Conservation (phyloP, 2,113 vertebrate species). For the Girardinichthys multiradiatus region DNA sequence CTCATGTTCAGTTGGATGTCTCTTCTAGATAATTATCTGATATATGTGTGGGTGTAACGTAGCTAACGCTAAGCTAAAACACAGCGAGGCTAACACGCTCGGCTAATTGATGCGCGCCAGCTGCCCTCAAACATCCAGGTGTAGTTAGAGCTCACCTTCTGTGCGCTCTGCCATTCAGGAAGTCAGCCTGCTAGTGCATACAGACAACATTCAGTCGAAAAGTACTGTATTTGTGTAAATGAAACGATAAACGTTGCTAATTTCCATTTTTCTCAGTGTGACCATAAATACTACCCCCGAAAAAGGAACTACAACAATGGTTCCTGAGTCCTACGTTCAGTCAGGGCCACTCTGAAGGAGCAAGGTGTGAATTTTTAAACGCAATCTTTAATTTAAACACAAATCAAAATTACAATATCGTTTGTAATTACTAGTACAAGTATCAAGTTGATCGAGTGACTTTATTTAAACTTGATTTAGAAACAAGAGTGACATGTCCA, state of each 20-base stretch:
- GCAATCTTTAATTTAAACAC: too few relatives aligned
- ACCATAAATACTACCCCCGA: conserved; percentile 60
- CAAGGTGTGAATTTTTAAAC: neutral
- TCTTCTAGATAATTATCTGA: conserved; percentile 36
- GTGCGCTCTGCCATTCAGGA: conserved; percentile 19
- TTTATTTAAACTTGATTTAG: too few relatives aligned
- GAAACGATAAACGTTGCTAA: conserved; percentile 65
- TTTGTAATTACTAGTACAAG: neutral
- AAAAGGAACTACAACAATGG: conserved; percentile 18
- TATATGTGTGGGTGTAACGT: conserved; percentile 41
- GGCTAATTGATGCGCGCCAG: conserved; percentile 36
- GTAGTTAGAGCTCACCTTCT: conserved; percentile 63
- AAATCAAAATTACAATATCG: neutral
- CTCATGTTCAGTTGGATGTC: neutral
- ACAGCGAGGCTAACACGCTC: conserved; percentile 51
- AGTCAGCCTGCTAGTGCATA: neutral
- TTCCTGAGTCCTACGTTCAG: neutral
- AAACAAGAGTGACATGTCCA: too few relatives aligned
- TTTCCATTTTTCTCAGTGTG: conserved; percentile 73
- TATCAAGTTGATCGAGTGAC: neutral
- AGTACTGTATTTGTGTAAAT: conserved; percentile 40
- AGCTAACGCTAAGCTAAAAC: conserved; percentile 63
- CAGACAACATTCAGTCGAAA: conserved; percentile 14
- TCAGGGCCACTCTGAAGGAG: neutral
- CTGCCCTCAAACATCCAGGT: conserved; percentile 10